Evolutionary conservation across 35 echinoderm and acorn worm species (phyloP).

Genomic region (Apostichopus japonicus): DNA sequence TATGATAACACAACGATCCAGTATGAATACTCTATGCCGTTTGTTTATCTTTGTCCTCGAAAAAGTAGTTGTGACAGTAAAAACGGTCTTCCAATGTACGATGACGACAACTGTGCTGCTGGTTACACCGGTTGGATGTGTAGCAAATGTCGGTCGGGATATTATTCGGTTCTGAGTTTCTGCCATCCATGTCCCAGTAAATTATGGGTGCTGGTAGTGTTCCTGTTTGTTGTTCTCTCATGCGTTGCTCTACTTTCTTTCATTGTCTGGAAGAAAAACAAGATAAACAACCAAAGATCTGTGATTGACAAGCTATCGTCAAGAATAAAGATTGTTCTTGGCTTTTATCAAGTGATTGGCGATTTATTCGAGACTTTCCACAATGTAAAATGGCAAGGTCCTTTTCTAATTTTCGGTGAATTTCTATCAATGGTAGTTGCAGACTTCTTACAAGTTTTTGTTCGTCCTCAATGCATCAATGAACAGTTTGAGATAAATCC

Average conservation of each 20-base stretch:
- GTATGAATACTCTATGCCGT: neutral
- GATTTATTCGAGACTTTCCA: constrained; percentile 53
- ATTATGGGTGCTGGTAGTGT: neutral
- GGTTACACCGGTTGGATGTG: constrained; percentile 68
- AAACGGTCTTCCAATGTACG: neutral
- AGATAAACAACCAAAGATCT: neutral
- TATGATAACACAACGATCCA: neutral
- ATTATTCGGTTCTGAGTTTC: constrained; percentile 35
- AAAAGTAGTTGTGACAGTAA: neutral
- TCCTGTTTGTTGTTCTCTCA: neutral
- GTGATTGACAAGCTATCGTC: constrained; percentile 6
- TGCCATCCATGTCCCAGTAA: constrained; percentile 37
- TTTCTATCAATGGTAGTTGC: constrained; percentile 40
- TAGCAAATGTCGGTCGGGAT: constrained; percentile 3
- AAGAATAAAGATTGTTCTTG: constrained; percentile 44
- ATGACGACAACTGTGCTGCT: neutral
- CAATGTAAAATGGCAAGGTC: constrained; percentile 29
- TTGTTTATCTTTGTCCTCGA: constrained; percentile 19
- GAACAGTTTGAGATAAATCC: constrained; percentile 34
- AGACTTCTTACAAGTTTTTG: constrained; percentile 31
- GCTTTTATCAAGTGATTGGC: constrained; percentile 60
- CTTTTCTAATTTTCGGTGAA: neutral
- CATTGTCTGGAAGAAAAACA: constrained; percentile 23
- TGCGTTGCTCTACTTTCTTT: neutral
- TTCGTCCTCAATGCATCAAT: constrained; percentile 46